Conservation (phyloP, 1,140 invertebrate genomes). For the Meteorus sp. region DNA sequence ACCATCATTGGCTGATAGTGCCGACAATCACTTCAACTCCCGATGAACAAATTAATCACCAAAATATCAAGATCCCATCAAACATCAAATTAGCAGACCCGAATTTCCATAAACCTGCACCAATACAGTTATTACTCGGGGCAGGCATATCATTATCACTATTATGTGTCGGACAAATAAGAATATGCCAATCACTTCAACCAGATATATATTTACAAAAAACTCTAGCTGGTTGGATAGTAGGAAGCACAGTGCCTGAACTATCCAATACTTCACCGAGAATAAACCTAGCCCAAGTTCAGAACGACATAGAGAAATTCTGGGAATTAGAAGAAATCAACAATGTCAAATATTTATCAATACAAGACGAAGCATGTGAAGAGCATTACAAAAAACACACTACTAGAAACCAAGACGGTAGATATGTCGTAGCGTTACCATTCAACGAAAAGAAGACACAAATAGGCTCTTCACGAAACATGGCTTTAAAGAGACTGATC, state of each 20-base stretch:
- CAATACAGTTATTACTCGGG: slow-evolving; percentile 28
- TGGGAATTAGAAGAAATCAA: slow-evolving; percentile 40
- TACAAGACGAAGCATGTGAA: slow-evolving; percentile 29
- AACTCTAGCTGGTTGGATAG: slow-evolving; percentile 40
- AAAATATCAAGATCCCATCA: slow-evolving; percentile 21
- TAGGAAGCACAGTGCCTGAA: slow-evolving; percentile 3
- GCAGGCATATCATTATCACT: slow-evolving; percentile 22
- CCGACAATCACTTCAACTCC: slow-evolving; percentile 7
- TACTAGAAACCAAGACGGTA: slow-evolving; percentile 21
- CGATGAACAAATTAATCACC: neutral
- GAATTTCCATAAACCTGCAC: slow-evolving; percentile 22
- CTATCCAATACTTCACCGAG: neutral
- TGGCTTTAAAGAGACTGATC: slow-evolving; percentile 29
- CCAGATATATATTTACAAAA: slow-evolving; percentile 32
- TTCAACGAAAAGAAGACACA: slow-evolving; percentile 23
- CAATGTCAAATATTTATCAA: slow-evolving; percentile 11
- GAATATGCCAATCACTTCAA: slow-evolving; percentile 20
- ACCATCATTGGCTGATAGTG: slow-evolving; percentile 21
- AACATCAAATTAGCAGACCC: slow-evolving; percentile 30
- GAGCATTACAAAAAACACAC: slow-evolving; percentile 30
- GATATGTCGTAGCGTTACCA: slow-evolving; percentile 33
- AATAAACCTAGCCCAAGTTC: neutral
- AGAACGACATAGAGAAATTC: slow-evolving; percentile 25
- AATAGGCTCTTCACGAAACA: slow-evolving; percentile 28
- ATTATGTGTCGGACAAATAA: slow-evolving; percentile 32